Percentiles rank a stretch among this genome's conserved stretches.
Evolutionary conservation across 1,140 invertebrate species (phyloP).

Genomic region (Bombus terrestris): DNA sequence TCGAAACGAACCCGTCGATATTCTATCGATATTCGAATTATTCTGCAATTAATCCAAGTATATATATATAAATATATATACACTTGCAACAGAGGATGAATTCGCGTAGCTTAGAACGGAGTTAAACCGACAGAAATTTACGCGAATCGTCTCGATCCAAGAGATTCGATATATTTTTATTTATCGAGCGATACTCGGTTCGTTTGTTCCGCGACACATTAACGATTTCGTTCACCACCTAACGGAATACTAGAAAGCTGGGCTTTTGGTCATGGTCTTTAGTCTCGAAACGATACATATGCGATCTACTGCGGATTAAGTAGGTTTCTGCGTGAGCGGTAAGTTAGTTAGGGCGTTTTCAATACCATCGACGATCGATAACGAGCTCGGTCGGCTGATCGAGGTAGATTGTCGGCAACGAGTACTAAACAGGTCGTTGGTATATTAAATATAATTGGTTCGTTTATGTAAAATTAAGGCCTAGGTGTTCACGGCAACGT

Average conservation of each 20-base stretch:
- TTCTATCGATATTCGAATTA: neutral
- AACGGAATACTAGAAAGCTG: neutral
- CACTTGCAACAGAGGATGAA: neutral
- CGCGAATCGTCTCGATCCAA: neutral
- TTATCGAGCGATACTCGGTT: neutral
- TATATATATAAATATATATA: neutral
- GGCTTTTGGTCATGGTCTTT: neutral
- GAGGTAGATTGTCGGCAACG: constrained; percentile 6
- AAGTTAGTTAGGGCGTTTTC: constrained; percentile 64
- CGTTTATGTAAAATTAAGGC: constrained; percentile 38
- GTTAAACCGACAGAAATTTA: neutral
- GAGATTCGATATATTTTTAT: neutral
- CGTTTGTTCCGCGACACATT: constrained; percentile 7
- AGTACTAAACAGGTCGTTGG: constrained; percentile 4
- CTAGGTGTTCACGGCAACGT: constrained; percentile 49
- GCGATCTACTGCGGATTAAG: constrained; percentile 24
- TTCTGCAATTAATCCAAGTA: neutral
- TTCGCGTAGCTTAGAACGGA: neutral
- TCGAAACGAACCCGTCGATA: neutral
- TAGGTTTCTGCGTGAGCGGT: constrained; percentile 39
- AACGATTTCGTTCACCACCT: neutral
- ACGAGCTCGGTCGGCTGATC: neutral
- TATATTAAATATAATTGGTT: constrained; percentile 4
- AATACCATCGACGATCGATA: constrained; percentile 41
- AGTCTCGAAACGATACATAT: constrained; percentile 25